A percentile compares a stretch with the other conserved stretches of the same genome.
Evolutionary conservation across 2,888 invertebrate genomes (phyloP).

Genomic region (Thalpophila matura): DNA sequence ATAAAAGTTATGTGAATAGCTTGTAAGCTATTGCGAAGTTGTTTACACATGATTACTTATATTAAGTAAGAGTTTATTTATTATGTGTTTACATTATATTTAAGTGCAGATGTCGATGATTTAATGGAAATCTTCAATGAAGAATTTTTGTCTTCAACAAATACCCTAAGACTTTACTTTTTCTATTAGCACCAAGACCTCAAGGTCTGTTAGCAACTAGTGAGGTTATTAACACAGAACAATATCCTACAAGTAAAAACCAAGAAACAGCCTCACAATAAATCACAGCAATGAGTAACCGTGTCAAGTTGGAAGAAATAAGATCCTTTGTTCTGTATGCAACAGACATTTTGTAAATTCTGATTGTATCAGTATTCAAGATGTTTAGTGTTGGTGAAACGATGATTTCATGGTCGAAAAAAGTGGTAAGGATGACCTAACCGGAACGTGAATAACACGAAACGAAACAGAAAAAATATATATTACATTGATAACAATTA

Average conservation of each 20-base stretch:
- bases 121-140: background rate
- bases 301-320: slow-evolving; percentile 24
- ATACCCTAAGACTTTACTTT: background rate
- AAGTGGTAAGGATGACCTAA: slow-evolving; percentile 48
- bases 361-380: slow-evolving; percentile 53
- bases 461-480: slow-evolving; percentile 27
- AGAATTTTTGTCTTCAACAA: background rate
- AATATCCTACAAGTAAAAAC: slow-evolving; percentile 3
- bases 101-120: background rate
- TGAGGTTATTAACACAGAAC: slow-evolving; percentile 28
- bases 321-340: slow-evolving; percentile 42
- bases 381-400: slow-evolving; percentile 41
- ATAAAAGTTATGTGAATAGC: slow-evolving; percentile 22
- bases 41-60: slow-evolving; percentile 8
- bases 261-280: slow-evolving; percentile 28
- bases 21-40: slow-evolving; percentile 25
- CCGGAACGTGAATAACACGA: slow-evolving; percentile 24
- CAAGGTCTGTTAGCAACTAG: background rate
- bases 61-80: slow-evolving; percentile 20
- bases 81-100: slow-evolving; percentile 2
- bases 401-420: slow-evolving; percentile 57
- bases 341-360: slow-evolving; percentile 15
- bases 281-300: slow-evolving; percentile 36
- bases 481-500: background rate
- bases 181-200: background rate